Percentiles rank a stretch among this genome's conserved stretches.
phyloP scores from a whole-genome alignment of 2,888 invertebrate genomes.

The Ectropis crepuscularia region DNA sequence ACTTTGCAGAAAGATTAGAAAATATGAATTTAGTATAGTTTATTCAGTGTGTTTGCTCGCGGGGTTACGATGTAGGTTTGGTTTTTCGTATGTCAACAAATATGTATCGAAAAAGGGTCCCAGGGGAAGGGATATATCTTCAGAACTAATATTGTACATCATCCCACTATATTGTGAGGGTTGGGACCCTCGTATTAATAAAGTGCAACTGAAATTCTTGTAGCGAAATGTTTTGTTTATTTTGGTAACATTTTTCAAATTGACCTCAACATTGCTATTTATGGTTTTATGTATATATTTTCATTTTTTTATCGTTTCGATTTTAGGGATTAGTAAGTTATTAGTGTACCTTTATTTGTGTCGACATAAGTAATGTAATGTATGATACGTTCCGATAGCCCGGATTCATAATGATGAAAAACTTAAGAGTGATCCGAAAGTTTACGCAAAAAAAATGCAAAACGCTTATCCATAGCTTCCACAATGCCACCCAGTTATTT shows the following conservation, averaged over 20 bases:
- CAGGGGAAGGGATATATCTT: constrained; percentile 30
- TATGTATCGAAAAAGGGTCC: constrained; percentile 35
- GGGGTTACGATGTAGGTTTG: constrained; percentile 37
- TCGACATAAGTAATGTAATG: no score
- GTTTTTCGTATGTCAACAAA: constrained; percentile 39
- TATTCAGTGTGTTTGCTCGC: constrained; percentile 47
- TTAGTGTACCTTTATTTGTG: no score
- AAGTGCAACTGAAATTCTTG: constrained; percentile 22
- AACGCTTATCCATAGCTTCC: no score
- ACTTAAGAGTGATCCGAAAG: no score
- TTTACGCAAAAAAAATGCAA: no score
- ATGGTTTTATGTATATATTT: background rate
- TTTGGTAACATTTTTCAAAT: constrained; percentile 6
- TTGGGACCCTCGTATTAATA: constrained; percentile 27
- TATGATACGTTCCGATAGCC: no score
- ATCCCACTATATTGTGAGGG: constrained; percentile 19
- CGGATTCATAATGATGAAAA: no score
- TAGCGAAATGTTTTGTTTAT: constrained; percentile 5
- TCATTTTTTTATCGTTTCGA: no score
- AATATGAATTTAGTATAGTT: constrained; percentile 64
- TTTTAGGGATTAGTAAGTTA: no score
- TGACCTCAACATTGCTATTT: background rate
- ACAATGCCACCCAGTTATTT: no score
- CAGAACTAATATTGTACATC: constrained; percentile 27
- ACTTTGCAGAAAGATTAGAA: constrained; percentile 49